Base-by-base conservation (phyloP, 2,888 invertebrate genomes). In the Escarpia spicata region DNA sequence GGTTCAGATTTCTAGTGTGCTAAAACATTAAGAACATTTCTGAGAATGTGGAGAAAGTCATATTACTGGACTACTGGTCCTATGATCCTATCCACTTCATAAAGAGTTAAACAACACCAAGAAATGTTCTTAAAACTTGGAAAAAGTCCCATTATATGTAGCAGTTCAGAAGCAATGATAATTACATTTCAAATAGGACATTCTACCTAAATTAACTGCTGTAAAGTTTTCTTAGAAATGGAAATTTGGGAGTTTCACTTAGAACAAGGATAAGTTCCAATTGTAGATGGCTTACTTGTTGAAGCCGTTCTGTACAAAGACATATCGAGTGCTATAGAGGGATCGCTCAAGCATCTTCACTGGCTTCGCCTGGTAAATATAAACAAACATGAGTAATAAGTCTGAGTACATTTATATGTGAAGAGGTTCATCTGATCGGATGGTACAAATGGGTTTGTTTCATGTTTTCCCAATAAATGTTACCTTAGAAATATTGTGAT, bases 331-430 rank as follows among this genome's bases (percentile, higher is more conserved):
- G 90, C 93, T 93, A 92, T 91, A 93, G 31, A 93, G 91, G 2
- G 93, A 93, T 52, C 93, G n/a, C 91, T 93, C 93, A n/a, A 93
- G 58, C 93, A 93, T 93, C 43, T 92, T 92, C 44, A 93, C 93
- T 2, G 93, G 92, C 37, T 44, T 44, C 26, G 8, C 19, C 93
- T 93, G 90, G 26, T 91, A 93, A n/a, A 92, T 26, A 37, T 0
- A 52, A 90, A 60, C 75, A 75, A 1, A 75, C n/a, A 75, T 75
- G n/a, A 26, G n/a, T 37, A 37, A 37, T 37, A 37, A 37, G 37
- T 37, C 37, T 37, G 37, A 75, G 19, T 26, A 26, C 26, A 26
- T n/a, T 26, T 75, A 26, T 75, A 75, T 6, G 15, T 15, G 15
- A 52, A 9, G 15, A 52, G 52, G 15, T 15, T 52, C 52, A 52